phyloP scores from a whole-genome alignment of 2,797 vertebrate genomes.

The Lerista edwardsae region DNA sequence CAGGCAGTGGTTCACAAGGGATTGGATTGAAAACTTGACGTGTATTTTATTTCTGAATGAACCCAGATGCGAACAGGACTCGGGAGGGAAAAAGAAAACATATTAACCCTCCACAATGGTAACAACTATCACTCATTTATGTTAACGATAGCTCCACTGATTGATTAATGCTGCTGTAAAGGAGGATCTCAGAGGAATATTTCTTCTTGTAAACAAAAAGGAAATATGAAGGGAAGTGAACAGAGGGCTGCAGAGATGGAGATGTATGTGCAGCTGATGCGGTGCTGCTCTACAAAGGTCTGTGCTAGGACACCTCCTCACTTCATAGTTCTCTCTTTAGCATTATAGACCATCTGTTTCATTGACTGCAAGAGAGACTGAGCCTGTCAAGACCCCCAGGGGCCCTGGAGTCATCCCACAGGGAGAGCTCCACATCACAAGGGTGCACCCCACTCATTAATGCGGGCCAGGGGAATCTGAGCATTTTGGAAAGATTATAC shows the following conservation, averaged over 20 bases:
- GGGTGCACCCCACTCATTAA: too few relatives aligned
- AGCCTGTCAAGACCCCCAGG: neutral
- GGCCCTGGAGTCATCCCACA: too few relatives aligned
- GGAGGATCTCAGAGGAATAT: neutral
- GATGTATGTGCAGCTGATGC: neutral
- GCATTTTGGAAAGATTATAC: too few relatives aligned
- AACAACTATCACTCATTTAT: neutral
- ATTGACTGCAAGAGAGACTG: neutral
- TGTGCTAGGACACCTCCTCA: too few relatives aligned
- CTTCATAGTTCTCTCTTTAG: neutral
- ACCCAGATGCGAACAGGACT: neutral
- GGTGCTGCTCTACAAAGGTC: too few relatives aligned
- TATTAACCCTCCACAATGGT: neutral
- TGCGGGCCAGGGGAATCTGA: too few relatives aligned
- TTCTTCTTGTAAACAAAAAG: neutral
- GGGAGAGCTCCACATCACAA: too few relatives aligned
- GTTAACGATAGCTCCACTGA: constrained; percentile 4
- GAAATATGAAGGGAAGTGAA: neutral
- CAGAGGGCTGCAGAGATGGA: neutral
- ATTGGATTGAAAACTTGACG: neutral
- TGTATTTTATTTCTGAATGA: constrained; percentile 14
- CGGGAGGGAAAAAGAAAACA: neutral
- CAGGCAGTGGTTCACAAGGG: neutral
- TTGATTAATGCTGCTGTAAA: neutral
- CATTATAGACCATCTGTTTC: neutral